A percentile compares a stretch with the other conserved stretches of the same genome.
Evolutionary conservation across 2,888 invertebrate genomes (phyloP).

Genomic region (Noctua comes): DNA sequence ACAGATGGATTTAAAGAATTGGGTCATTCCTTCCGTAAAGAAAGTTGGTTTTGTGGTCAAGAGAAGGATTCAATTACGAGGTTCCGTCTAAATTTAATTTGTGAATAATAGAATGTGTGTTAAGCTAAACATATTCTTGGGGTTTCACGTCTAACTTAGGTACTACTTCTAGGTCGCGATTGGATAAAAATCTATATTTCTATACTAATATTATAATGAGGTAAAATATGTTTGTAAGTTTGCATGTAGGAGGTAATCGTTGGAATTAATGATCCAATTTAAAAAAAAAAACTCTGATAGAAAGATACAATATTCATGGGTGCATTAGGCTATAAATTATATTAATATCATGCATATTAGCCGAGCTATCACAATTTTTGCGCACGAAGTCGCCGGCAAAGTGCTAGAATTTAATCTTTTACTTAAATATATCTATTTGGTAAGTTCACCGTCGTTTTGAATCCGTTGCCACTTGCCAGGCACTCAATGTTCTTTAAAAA

Average conservation of each 20-base stretch:
- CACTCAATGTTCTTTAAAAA: neutral
- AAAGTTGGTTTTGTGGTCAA: conserved; percentile 50
- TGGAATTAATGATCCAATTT: no score
- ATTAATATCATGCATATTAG: no score
- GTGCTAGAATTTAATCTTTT: neutral
- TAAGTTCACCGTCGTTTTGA: neutral
- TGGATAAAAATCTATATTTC: no score
- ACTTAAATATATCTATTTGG: neutral
- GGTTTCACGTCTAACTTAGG: neutral
- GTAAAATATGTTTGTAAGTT: no score
- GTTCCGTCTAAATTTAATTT: conserved; percentile 37
- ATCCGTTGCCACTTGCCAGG: neutral
- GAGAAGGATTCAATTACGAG: neutral
- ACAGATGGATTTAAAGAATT: conserved; percentile 52
- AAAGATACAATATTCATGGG: no score
- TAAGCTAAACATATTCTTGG: neutral
- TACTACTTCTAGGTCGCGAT: neutral
- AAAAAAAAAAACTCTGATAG: no score
- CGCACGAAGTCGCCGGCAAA: no score
- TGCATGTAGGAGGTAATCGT: no score
- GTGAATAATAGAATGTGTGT: neutral
- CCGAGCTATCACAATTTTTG: no score
- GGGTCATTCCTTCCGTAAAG: conserved; percentile 45
- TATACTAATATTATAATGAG: no score
- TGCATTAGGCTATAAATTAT: no score